Evolutionary conservation across 37 sponge, comb jelly and placozoan species (phyloP).

Genomic region (Oopsacas minuta): DNA sequence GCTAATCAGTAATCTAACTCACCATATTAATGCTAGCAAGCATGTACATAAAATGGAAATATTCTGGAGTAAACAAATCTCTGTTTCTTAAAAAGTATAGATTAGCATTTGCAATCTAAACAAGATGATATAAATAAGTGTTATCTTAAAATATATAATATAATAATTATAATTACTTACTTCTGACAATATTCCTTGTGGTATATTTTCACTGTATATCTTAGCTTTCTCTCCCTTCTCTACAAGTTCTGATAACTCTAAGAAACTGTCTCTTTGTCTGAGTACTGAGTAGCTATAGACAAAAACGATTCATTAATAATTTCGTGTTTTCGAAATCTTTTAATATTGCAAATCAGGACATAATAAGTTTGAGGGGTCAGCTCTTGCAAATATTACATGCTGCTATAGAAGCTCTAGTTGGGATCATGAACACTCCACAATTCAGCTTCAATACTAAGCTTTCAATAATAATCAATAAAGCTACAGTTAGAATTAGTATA

Average conservation of each 20-base stretch:
- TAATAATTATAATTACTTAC: conserved; percentile 3
- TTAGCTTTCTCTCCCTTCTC: conserved; percentile 61
- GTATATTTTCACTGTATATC: conserved; percentile 52
- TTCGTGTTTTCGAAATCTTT: too few species aligned
- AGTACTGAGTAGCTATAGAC: conserved; percentile 1
- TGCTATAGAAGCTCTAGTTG: too few species aligned
- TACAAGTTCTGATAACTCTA: conserved; percentile 35
- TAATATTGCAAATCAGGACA: too few species aligned
- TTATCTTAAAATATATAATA: background rate
- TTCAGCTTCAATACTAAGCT: too few species aligned
- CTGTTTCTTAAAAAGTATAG: conserved; percentile 70
- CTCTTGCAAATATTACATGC: too few species aligned
- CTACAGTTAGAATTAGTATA: too few species aligned
- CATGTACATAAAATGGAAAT: conserved; percentile 52
- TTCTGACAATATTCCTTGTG: conserved; percentile 40
- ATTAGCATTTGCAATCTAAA: conserved; percentile 61
- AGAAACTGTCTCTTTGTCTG: background rate
- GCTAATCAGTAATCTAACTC: background rate
- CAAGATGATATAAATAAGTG: background rate
- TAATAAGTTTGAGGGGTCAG: too few species aligned
- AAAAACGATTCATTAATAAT: too few species aligned
- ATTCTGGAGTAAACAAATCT: conserved; percentile 65
- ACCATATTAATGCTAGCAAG: conserved; percentile 42
- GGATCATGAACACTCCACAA: too few species aligned
- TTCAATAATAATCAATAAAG: too few species aligned